phyloP scores from a whole-genome alignment of 2,888 invertebrate genomes.

The Apamea epomidion region DNA sequence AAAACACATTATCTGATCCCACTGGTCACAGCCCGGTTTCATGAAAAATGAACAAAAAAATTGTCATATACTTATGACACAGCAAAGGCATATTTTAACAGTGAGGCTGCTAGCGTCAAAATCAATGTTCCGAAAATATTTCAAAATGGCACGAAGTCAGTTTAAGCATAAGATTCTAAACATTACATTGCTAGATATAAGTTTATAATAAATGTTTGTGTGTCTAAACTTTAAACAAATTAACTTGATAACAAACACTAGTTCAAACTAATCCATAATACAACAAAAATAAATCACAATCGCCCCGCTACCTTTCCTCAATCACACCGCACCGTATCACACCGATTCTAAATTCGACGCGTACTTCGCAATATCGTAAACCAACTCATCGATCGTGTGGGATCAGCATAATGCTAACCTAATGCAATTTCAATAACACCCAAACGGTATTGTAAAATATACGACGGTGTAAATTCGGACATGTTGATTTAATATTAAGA shows the following conservation, averaged over 20 bases:
- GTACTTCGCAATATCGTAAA: conserved; percentile 62
- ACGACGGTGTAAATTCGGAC: conserved; percentile 57
- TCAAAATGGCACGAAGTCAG: too few species aligned
- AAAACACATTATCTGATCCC: background rate
- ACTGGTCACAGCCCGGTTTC: background rate
- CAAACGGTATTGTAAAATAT: conserved; percentile 47
- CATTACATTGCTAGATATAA: background rate
- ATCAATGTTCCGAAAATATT: background rate
- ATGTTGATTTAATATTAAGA: conserved; percentile 62
- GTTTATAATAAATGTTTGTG: background rate
- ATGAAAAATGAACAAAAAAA: background rate
- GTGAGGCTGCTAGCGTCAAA: background rate
- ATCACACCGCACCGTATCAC: conserved; percentile 28
- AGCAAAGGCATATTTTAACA: background rate
- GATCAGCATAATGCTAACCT: conserved; percentile 64
- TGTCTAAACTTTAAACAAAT: background rate
- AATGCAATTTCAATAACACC: conserved; percentile 61
- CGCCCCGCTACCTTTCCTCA: conserved; percentile 46
- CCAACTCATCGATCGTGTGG: conserved; percentile 56
- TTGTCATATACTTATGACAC: background rate
- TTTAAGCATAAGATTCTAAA: background rate
- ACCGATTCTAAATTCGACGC: conserved; percentile 59
- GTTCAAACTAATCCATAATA: conserved; percentile 4
- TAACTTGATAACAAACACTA: background rate
- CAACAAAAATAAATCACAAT: background rate